Conservation (phyloP, 2,888 invertebrate genomes). For the Himalopsyche japonica region DNA sequence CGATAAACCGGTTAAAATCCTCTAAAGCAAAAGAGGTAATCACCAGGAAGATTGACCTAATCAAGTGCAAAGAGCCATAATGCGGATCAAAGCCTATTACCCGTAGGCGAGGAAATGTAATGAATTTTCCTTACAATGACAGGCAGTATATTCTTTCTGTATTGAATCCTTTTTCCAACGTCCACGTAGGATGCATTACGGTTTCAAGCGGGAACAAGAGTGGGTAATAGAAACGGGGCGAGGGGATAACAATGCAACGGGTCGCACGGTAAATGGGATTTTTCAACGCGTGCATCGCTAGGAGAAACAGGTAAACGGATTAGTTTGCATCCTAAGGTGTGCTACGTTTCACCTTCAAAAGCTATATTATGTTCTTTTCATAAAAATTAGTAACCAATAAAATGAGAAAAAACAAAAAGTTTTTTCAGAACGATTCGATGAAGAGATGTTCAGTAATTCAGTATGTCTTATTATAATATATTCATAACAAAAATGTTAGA, state of each 20-base stretch:
- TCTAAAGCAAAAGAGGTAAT: neutral
- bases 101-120: neutral
- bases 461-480: no score
- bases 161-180: slow-evolving; percentile 2
- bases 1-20: neutral
- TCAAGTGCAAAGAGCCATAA: neutral
- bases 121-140: slow-evolving; percentile 31
- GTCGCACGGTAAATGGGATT: slow-evolving; percentile 31
- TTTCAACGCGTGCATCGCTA: slow-evolving; percentile 20
- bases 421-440: no score
- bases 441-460: no score
- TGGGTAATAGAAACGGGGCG: neutral
- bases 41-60: slow-evolving; percentile 3
- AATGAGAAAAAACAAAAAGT: no score
- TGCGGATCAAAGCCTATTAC: slow-evolving; percentile 2
- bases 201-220: neutral
- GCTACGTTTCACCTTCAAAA: neutral
- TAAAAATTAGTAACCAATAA: no score
- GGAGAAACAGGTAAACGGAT: neutral
- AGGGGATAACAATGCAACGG: slow-evolving; percentile 15
- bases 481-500: no score
- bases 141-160: slow-evolving; percentile 6
- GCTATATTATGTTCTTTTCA: neutral
- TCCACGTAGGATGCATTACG: slow-evolving; percentile 11
- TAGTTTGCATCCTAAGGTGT: neutral